These are phyloP conservation scores for Caranx ignobilis DNA, from an alignment of 2,113 vertebrate species.

Conservation along the genomic window DNA sequence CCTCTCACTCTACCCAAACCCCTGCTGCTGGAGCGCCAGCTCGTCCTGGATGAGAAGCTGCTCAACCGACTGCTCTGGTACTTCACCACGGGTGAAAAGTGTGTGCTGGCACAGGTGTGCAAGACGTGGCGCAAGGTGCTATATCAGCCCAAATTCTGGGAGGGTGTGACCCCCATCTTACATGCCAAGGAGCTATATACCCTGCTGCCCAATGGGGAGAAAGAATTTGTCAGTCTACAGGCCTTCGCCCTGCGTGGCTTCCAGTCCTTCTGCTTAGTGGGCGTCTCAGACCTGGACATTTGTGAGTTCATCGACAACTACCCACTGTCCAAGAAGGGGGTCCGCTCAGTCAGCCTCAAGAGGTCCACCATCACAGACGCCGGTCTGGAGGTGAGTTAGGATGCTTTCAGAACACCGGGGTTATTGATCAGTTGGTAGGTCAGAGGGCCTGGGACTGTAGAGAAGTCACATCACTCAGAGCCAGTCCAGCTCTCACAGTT, in stretches of 20 bases:
- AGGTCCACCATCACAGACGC: constrained; percentile 98
- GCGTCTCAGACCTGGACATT: constrained; percentile 98
- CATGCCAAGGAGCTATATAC: constrained; percentile 99
- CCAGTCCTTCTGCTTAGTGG: constrained; percentile 97
- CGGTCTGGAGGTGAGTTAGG: constrained; percentile 91
- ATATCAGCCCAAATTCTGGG: constrained; percentile 99
- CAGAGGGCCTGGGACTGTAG: neutral
- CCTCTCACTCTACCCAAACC: constrained; percentile 82
- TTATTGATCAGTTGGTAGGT: neutral
- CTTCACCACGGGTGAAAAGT: constrained; percentile 97
- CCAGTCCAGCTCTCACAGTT: neutral
- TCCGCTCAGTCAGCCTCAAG: constrained; percentile 98
- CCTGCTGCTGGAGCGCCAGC: constrained; percentile 87
- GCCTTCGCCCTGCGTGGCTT: constrained; percentile 95
- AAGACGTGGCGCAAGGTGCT: constrained; percentile 96
- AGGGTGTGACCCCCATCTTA: constrained; percentile 93
- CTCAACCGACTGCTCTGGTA: constrained; percentile 97
- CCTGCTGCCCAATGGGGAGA: constrained; percentile 91
- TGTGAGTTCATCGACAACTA: constrained; percentile 99
- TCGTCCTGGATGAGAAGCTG: constrained; percentile 96
- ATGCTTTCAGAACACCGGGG: neutral
- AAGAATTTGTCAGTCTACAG: constrained; percentile 97
- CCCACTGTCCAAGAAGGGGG: constrained; percentile 96
- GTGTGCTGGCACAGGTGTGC: constrained; percentile 96
- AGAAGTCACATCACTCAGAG: neutral